Base-by-base conservation (phyloP, 2,888 invertebrate genomes). In the Caprella mutica region DNA sequence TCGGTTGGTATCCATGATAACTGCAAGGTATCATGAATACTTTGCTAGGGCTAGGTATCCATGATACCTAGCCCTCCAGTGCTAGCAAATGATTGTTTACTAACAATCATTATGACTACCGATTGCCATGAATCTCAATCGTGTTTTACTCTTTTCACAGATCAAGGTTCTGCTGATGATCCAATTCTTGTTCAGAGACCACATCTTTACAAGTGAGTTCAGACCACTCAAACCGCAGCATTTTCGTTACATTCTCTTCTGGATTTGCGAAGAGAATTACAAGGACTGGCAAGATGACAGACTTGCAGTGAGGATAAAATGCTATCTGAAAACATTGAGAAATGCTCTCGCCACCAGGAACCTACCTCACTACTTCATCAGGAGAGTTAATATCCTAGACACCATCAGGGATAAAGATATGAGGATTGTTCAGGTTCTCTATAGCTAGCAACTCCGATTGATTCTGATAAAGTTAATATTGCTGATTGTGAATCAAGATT, bases 301-400 rank as follows among this genome's bases (percentile, higher is more conserved):
- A 52, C 74, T 85, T 2, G 88, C 87, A 2, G 80, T 80, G 68
- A 80, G 80, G 24, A 69, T 87, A 14, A 71, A 81, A 46, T 71
- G 77, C 9, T 78, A 86, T 65, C 73, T 88, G 6, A 73, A 76
- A 50, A 77, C 77, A 14, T 78, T 88, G 59, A 82, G 82, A 68
- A 70, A 75, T 1, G 75, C 78, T 52, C 76, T 88, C 65, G 78
- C 80, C 17, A 77, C 77, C 61, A 77, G 79, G 46, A 74, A 77
- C 42, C 74, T 87, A 54, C 78, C 78, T 2, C 84, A 86, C 72
- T 89, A 83, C 69, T 89, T 88, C 70, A 77, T 87, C 52, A 77
- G 77, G 51, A 78, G 77, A 40, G 81, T 82, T 65, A 87, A 89
- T 72, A 76, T 85, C 52, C 81, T 87, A 62, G 81, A 82, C 70